These are phyloP conservation scores for Amorpha juglandis DNA, from an alignment of 2,888 invertebrate genomes.

Conservation along the genomic window DNA sequence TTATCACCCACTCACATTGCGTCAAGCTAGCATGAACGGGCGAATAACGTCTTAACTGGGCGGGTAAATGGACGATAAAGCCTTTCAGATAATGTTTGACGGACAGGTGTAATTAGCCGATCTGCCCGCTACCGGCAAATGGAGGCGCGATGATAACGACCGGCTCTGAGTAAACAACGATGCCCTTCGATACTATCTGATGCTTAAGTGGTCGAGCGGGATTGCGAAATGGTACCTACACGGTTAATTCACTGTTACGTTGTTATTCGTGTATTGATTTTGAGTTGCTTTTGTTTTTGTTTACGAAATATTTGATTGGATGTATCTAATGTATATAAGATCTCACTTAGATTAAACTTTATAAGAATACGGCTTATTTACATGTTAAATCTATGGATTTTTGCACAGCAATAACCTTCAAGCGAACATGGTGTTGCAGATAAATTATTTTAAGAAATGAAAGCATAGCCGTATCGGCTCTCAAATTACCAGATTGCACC, in stretches of 20 bases:
- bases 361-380: too few species aligned
- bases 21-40: conserved; percentile 27
- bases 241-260: conserved; percentile 35
- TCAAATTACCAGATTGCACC: not conserved
- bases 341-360: too few species aligned
- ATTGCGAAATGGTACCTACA: conserved; percentile 58
- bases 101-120: conserved; percentile 78
- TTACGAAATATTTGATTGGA: not conserved
- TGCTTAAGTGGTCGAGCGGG: conserved; percentile 61
- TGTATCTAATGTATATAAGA: not conserved
- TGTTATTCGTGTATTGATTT: conserved; percentile 7
- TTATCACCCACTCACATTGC: conserved; percentile 10
- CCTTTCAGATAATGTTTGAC: conserved; percentile 67
- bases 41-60: conserved; percentile 43
- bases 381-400: too few species aligned
- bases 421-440: not conserved
- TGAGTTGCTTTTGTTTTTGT: conserved; percentile 1
- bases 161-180: conserved; percentile 66
- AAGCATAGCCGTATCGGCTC: not conserved
- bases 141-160: conserved; percentile 60
- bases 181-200: conserved; percentile 69
- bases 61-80: conserved; percentile 69
- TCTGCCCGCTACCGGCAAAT: conserved; percentile 61
- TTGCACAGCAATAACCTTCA: too few species aligned
- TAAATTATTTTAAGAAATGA: not conserved